Evolutionary conservation across 2,797 vertebrate genomes (phyloP), one percentile per base, ranked within the genome.

Genomic region (Poecilia gillii): DNA sequence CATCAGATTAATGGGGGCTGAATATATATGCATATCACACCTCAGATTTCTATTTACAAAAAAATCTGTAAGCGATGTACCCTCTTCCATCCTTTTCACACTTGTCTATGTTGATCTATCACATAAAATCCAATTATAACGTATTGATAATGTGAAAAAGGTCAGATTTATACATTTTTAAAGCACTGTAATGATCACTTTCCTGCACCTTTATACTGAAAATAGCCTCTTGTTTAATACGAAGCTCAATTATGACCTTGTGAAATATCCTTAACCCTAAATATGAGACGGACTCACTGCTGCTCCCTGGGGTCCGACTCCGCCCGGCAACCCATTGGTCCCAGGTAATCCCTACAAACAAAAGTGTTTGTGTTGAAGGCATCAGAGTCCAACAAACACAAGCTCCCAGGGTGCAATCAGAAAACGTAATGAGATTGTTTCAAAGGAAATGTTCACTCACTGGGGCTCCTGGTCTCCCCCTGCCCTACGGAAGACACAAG

Each of bases 381-480:
- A 80, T 73, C 45, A 46, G 25, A 81, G 62, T 49, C 36, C 13
- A 72, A 73, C n/a, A 62, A 72, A 13, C 25, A 66, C 14, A 73
- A 23, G 64, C 39, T 76, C 0, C 2, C 39, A 77, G 18, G 46
- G 78, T 6, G 47, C 14, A 62, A 80, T 13, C 45, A 55, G 18
- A 70, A 43, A 49, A 51, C 2, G 0, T 23, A 36, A 39, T 20
- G 18, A 68, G 23, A 68, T 68, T 12, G 25, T 76, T 45, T 77
- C 13, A 77, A 78, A 62, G 73, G 23, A 81, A 28, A 73, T 28
- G 0, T 72, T 75, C 82, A 98, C 97, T 99, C 95, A 99, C 98
- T 33, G 97, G 89, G 82, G 97, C 97, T 96, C 98, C 98, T 77
- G 97, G 85, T 89, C 97, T 97, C 92, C 98, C 98, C 96, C 98